Percentiles rank a stretch among this genome's conserved stretches.
phyloP scores from a whole-genome alignment of 2,113 vertebrate genomes.

The Tiliqua scincoides region DNA sequence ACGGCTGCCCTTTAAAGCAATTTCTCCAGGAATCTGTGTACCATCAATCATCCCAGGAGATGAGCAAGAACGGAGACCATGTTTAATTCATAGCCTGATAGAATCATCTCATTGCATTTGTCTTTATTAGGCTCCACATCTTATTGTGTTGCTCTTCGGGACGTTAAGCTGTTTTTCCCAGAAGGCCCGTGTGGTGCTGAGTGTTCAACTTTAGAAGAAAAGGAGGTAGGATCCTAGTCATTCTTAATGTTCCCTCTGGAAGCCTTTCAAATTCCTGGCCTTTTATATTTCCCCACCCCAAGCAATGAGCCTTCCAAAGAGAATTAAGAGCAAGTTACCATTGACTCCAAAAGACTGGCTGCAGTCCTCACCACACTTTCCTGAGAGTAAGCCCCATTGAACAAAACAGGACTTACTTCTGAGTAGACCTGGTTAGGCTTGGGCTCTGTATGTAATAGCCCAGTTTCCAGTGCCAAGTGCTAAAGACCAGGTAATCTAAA shows the following conservation, averaged over 20 bases:
- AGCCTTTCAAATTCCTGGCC: neutral
- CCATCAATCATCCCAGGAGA: constrained; percentile 66
- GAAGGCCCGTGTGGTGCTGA: constrained; percentile 72
- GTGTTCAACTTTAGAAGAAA: constrained; percentile 54
- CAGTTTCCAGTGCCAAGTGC: neutral
- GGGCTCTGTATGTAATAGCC: too few species aligned
- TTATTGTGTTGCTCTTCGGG: constrained; percentile 67
- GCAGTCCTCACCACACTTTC: too few species aligned
- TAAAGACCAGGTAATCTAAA: neutral
- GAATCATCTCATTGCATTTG: constrained; percentile 51
- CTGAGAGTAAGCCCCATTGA: too few species aligned
- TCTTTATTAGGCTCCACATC: constrained; percentile 71
- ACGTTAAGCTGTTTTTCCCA: constrained; percentile 76
- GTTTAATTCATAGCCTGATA: constrained; percentile 70
- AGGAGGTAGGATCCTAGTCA: constrained; percentile 68
- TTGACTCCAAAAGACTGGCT: too few species aligned
- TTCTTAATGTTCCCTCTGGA: neutral
- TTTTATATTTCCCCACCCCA: neutral
- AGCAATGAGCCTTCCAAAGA: neutral
- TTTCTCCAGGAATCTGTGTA: constrained; percentile 63
- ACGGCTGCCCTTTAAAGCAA: constrained; percentile 68
- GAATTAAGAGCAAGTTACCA: neutral
- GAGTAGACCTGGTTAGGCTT: too few species aligned
- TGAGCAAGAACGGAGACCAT: constrained; percentile 62
- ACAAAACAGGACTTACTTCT: too few species aligned